Conservation (phyloP, 1,140 invertebrate genomes). For the Coenobita brevimanus region DNA sequence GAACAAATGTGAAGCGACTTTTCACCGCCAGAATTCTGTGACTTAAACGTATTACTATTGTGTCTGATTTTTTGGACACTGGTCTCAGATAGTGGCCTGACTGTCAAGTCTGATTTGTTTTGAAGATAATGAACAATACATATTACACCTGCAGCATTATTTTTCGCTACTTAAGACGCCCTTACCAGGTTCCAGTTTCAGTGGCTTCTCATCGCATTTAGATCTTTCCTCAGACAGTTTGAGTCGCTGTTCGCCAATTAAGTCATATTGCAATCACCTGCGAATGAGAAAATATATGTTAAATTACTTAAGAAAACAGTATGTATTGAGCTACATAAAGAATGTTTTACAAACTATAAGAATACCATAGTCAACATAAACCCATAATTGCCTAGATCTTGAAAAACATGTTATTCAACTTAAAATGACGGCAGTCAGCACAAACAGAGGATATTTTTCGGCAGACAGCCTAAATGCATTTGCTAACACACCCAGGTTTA, state of each 20-base stretch:
- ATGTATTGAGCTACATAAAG: constrained; percentile 1
- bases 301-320: not conserved
- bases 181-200: not conserved
- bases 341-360: not conserved
- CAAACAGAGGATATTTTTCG: constrained; percentile 9
- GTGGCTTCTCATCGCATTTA: constrained; percentile 8
- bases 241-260: not conserved
- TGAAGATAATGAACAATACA: constrained; percentile 6
- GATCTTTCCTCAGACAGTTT: not conserved
- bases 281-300: not conserved
- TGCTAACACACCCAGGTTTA: not conserved
- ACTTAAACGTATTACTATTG: not conserved
- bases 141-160: not conserved
- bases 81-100: not conserved
- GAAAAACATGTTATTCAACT: not conserved
- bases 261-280: not conserved
- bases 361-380: not conserved
- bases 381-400: not conserved
- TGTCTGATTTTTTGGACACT: not conserved
- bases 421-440: not conserved
- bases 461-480: constrained; percentile 8
- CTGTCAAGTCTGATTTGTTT: constrained; percentile 15
- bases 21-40: not conserved
- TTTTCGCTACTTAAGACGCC: not conserved
- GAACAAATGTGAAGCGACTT: not conserved